Evolutionary conservation across 2,797 vertebrate species (phyloP).

Genomic region (Silurus aristotelis): DNA sequence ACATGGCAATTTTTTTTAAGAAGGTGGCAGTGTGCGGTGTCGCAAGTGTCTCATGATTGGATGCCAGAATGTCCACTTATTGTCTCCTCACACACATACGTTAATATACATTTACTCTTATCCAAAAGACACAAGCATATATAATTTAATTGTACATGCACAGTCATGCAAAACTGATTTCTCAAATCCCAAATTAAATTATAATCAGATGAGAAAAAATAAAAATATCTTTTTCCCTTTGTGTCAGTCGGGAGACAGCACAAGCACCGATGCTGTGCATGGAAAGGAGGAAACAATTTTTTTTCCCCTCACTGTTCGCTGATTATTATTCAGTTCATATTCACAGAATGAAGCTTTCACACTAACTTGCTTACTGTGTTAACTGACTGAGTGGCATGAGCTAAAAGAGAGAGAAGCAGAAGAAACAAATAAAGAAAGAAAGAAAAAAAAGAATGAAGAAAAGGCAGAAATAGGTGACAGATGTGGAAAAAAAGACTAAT

Average conservation of each 20-base stretch:
- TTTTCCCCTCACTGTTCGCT: constrained; percentile 13
- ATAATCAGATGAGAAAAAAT: constrained; percentile 75
- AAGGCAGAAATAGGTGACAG: constrained; percentile 18
- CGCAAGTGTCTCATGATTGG: constrained; percentile 36
- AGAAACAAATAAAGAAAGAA: background rate
- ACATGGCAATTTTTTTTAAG: constrained; percentile 32
- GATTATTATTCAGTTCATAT: constrained; percentile 62
- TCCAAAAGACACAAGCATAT: constrained; percentile 51
- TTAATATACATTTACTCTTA: constrained; percentile 47
- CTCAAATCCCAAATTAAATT: constrained; percentile 69
- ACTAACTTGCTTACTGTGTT: constrained; percentile 52
- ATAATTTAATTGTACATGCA: constrained; percentile 23
- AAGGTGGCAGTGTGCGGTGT: constrained; percentile 26
- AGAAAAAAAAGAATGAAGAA: background rate
- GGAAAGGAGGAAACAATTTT: constrained; percentile 15
- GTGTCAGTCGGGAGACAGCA: constrained; percentile 66
- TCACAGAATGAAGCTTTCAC: constrained; percentile 61
- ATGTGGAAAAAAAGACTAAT: constrained; percentile 39
- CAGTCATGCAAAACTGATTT: constrained; percentile 61
- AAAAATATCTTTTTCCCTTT: constrained; percentile 72
- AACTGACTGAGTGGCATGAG: constrained; percentile 60
- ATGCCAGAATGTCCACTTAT: constrained; percentile 61
- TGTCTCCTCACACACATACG: constrained; percentile 35
- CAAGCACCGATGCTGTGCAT: constrained; percentile 53
- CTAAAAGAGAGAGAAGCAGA: constrained; percentile 51